Conservation (phyloP, 2,888 invertebrate genomes). For the Mesorhabditis belari region DNA sequence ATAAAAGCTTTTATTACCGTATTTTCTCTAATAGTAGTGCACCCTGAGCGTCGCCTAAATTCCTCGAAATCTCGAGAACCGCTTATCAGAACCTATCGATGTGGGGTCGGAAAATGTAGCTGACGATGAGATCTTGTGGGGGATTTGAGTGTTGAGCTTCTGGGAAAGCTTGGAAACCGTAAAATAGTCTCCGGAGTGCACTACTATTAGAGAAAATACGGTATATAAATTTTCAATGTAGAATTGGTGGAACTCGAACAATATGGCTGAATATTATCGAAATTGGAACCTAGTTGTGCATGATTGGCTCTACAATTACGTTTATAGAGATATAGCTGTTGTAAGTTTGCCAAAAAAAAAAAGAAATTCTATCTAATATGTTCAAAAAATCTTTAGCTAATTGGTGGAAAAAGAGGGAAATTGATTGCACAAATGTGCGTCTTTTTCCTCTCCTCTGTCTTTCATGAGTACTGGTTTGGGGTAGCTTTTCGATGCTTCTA, state of each 20-base stretch:
- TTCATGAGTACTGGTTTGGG: slow-evolving; percentile 79
- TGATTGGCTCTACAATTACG: slow-evolving; percentile 83
- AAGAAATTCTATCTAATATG: neutral
- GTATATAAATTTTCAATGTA: slow-evolving; percentile 55
- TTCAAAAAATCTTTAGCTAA: slow-evolving; percentile 16
- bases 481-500: slow-evolving; percentile 77
- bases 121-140: no score
- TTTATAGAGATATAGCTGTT: slow-evolving; percentile 67
- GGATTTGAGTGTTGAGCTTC: no score
- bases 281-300: slow-evolving; percentile 91
- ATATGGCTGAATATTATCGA: slow-evolving; percentile 75
- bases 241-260: slow-evolving; percentile 89
- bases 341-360: slow-evolving; percentile 6
- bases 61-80: no score
- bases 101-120: no score
- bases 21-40: no score
- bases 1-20: neutral
- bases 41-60: no score
- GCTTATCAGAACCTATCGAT: no score
- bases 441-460: slow-evolving; percentile 73
- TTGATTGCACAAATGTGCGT: slow-evolving; percentile 63
- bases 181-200: no score
- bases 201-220: no score
- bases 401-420: slow-evolving; percentile 30
- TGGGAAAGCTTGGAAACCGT: no score